These are phyloP conservation scores for Rhynchonycteris naso DNA, from an alignment of 2,797 vertebrate species.

Conservation along the genomic window DNA sequence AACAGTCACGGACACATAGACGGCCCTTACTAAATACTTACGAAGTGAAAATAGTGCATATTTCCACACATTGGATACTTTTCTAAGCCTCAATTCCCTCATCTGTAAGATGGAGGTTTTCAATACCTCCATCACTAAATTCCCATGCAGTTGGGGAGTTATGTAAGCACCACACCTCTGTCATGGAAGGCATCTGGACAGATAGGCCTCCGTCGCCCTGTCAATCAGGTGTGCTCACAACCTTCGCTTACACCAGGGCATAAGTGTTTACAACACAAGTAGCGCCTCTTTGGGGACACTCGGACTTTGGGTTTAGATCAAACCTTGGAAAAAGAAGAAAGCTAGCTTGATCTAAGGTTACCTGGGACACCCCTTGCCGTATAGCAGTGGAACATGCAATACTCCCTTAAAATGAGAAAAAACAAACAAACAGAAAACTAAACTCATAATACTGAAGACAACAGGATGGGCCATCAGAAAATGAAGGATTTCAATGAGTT, in stretches of 20 bases:
- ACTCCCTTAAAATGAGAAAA: background rate
- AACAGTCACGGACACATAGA: background rate
- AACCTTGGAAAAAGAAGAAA: background rate
- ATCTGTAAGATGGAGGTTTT: background rate
- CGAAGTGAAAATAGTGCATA: background rate
- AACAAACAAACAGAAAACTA: background rate
- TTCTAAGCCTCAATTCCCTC: background rate
- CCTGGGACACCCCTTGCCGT: background rate
- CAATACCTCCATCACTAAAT: background rate
- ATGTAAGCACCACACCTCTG: fast-evolving
- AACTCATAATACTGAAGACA: background rate
- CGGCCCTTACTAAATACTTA: background rate
- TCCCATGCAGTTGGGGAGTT: background rate
- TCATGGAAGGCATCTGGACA: background rate
- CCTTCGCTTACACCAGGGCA: background rate
- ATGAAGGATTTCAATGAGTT: background rate
- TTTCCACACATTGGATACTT: background rate
- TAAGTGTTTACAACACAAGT: background rate
- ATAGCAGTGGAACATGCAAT: background rate
- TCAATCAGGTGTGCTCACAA: background rate
- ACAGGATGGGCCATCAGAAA: background rate
- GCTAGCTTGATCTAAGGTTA: background rate
- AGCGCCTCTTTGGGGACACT: background rate
- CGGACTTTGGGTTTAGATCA: background rate
- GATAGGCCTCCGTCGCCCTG: background rate